A percentile compares a stretch with the other conserved stretches of the same genome.
Conservation (phyloP, 1,140 invertebrate species). For the Nomia melanderi region DNA sequence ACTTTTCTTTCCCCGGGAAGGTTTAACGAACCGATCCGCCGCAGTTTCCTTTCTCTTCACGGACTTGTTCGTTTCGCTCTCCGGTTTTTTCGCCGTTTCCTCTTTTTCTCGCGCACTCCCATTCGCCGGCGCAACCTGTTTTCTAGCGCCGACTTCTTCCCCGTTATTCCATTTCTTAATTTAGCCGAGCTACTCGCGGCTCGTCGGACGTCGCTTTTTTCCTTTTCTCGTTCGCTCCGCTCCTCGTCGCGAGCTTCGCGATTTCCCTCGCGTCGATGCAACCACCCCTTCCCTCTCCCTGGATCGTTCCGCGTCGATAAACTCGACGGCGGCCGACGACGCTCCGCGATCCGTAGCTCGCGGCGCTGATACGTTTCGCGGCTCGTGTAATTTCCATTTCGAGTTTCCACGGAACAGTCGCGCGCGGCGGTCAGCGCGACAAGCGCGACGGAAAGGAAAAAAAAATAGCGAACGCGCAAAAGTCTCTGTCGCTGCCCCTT, state of each 20-base stretch:
- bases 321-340: not conserved
- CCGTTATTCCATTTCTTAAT: conserved; percentile 58
- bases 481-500: conserved; percentile 20
- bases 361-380: not conserved
- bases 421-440: too few relatives aligned
- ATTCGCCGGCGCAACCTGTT: conserved; percentile 17
- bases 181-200: not conserved
- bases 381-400: conserved; percentile 46
- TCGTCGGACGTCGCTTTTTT: not conserved
- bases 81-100: conserved; percentile 1
- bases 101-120: conserved; percentile 40
- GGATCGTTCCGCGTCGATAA: not conserved
- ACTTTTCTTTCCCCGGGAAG: conserved; percentile 47
- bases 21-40: conserved; percentile 64
- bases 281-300: not conserved
- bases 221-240: conserved; percentile 1
- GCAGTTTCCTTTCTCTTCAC: conserved; percentile 45
- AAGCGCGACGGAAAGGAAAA: not conserved
- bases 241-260: not conserved
- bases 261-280: not conserved
- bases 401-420: conserved; percentile 31
- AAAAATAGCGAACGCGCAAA: not conserved
- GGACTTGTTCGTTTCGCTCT: conserved; percentile 25
- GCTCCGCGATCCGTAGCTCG: conserved; percentile 19
- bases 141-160: conserved; percentile 35